These are phyloP conservation scores for Cosmia pyralina DNA, from an alignment of 2,888 invertebrate species.

Conservation along the genomic window DNA sequence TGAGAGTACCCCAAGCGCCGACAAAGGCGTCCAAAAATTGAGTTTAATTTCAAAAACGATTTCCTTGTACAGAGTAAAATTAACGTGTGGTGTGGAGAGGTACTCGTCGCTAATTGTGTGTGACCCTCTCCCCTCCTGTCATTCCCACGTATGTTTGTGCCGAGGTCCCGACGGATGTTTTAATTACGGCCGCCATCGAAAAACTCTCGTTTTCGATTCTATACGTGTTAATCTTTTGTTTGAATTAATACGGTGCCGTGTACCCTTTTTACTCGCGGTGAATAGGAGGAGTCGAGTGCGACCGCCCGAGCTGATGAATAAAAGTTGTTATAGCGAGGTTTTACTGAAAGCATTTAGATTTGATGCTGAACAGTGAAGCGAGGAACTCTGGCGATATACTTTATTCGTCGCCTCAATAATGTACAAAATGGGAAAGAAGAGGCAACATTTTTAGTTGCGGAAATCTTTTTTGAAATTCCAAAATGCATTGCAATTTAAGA, in stretches of 20 bases:
- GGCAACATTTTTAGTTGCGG: conserved; percentile 17
- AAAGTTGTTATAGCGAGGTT: conserved; percentile 60
- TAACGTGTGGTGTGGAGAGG: conserved; percentile 79
- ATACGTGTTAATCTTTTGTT: conserved; percentile 75
- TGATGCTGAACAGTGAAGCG: conserved; percentile 42
- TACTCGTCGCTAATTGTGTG: conserved; percentile 85
- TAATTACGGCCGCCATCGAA: conserved; percentile 74
- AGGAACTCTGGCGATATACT: conserved; percentile 21
- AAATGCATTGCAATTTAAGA: conserved; percentile 46
- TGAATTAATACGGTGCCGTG: conserved; percentile 73
- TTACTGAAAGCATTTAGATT: conserved; percentile 55
- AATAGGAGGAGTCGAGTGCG: conserved; percentile 69
- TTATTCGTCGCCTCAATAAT: conserved; percentile 22
- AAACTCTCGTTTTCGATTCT: conserved; percentile 75
- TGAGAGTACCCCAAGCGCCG: conserved; percentile 65
- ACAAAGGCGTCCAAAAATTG: conserved; percentile 75
- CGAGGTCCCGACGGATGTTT: conserved; percentile 70
- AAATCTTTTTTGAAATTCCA: conserved; percentile 29
- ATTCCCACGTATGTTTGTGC: conserved; percentile 68
- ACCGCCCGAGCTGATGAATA: conserved; percentile 59
- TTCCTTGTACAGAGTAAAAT: conserved; percentile 79
- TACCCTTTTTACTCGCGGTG: conserved; percentile 70
- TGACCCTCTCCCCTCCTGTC: conserved; percentile 74
- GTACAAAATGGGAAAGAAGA: conserved; percentile 13
- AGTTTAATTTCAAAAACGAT: conserved; percentile 82